These are phyloP conservation scores for Drosophila antonietae DNA, from an alignment of 2,888 invertebrate genomes.

Conservation along the genomic window DNA sequence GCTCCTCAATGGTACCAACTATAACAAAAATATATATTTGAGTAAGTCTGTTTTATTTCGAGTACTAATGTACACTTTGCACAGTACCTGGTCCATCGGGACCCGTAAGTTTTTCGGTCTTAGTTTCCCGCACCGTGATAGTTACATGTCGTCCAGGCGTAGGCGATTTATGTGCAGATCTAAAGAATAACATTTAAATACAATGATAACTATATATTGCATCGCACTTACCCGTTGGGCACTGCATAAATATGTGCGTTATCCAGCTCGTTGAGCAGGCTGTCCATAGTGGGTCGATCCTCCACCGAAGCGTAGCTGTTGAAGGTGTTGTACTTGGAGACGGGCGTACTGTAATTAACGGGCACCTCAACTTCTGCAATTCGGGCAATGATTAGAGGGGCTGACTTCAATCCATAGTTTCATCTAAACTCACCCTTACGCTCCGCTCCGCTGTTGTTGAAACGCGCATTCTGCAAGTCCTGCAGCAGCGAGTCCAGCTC, in stretches of 20 bases:
- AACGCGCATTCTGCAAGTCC: conserved; percentile 93
- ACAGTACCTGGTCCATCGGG: conserved; percentile 82
- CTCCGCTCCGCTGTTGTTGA: conserved; percentile 84
- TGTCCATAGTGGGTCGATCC: conserved; percentile 93
- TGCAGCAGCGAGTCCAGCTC: conserved; percentile 96
- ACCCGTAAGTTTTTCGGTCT: conserved; percentile 86
- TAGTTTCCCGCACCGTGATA: conserved; percentile 87
- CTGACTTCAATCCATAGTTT: no score
- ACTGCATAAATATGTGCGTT: conserved; percentile 86
- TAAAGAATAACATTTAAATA: conserved; percentile 15
- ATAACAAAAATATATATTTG: not conserved
- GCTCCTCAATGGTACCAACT: conserved; percentile 82
- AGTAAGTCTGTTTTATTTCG: not conserved
- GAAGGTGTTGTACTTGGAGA: conserved; percentile 82
- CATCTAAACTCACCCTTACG: conserved; percentile 84
- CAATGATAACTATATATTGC: no score
- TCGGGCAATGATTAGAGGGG: not conserved
- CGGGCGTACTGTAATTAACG: conserved; percentile 83
- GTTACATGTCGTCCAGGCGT: conserved; percentile 86
- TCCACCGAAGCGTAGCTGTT: conserved; percentile 78
- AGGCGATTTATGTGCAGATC: conserved; percentile 80
- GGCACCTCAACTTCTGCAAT: conserved; percentile 77
- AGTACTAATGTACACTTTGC: not conserved
- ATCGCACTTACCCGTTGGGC: conserved; percentile 89
- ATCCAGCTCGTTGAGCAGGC: conserved; percentile 93